Percentiles rank a stretch among this genome's conserved stretches.
Conservation (phyloP, 2,113 vertebrate species). For the Galeopterus variegatus region DNA sequence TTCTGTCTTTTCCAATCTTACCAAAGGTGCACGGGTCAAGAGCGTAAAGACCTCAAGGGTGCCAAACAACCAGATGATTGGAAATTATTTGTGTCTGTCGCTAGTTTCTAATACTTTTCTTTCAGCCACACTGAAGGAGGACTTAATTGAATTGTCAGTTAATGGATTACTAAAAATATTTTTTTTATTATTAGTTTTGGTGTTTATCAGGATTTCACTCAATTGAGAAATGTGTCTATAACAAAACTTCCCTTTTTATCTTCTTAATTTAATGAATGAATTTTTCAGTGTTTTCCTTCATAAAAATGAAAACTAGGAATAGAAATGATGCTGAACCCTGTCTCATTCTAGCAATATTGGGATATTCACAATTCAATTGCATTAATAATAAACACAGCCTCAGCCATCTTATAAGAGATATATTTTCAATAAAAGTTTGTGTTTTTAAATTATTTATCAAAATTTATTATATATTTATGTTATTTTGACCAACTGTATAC, state of each 20-base stretch:
- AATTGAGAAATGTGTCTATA: not conserved
- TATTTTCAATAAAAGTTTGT: slow-evolving; percentile 3
- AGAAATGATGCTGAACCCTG: not conserved
- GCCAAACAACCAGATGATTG: not conserved
- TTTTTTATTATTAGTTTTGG: slow-evolving; percentile 11
- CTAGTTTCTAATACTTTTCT: not conserved
- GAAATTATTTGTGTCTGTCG: not conserved
- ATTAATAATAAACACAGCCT: slow-evolving; percentile 42
- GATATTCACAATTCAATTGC: not conserved
- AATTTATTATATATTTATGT: not conserved
- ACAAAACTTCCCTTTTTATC: not conserved
- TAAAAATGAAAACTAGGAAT: slow-evolving; percentile 38
- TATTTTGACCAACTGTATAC: slow-evolving; percentile 7
- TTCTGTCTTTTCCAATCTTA: not conserved
- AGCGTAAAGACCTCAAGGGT: not conserved
- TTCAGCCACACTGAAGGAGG: not conserved
- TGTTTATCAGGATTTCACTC: slow-evolving; percentile 2
- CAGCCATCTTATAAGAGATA: not conserved
- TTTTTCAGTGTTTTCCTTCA: slow-evolving; percentile 48
- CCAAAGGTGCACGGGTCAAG: not conserved
- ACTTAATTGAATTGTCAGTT: not conserved
- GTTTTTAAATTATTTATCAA: slow-evolving; percentile 51
- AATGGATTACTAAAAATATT: slow-evolving; percentile 21
- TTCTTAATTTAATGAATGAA: slow-evolving; percentile 6
- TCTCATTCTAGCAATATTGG: not conserved